A percentile compares a stretch with the other conserved stretches of the same genome.
Evolutionary conservation across 2,888 invertebrate genomes (phyloP).

Genomic region (Tenthredo livida): DNA sequence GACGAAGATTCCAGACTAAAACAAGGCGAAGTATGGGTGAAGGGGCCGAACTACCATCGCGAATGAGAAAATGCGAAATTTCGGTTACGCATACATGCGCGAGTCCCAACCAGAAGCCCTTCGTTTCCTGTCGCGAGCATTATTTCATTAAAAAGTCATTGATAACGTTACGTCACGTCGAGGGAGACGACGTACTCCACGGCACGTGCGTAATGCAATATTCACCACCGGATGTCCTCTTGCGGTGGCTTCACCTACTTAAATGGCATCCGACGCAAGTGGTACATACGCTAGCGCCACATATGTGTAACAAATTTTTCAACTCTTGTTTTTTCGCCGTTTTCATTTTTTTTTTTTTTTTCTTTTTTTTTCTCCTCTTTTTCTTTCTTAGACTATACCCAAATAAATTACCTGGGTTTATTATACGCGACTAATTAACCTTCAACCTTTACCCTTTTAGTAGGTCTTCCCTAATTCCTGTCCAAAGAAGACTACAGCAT

Average conservation of each 20-base stretch:
- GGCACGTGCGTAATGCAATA: slow-evolving; percentile 51
- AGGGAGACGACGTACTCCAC: slow-evolving; percentile 54
- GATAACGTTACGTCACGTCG: slow-evolving; percentile 60
- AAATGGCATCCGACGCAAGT: slow-evolving; percentile 34
- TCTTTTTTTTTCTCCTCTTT: not conserved
- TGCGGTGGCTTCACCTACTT: slow-evolving; percentile 50
- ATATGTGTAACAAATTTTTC: not conserved
- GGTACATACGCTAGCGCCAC: not conserved
- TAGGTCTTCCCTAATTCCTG: slow-evolving; percentile 16
- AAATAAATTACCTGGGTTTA: not conserved
- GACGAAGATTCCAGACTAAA: not conserved
- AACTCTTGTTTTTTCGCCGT: not conserved
- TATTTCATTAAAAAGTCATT: slow-evolving; percentile 70
- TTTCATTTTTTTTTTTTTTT: not conserved
- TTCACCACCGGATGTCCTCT: slow-evolving; percentile 49
- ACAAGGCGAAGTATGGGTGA: not conserved
- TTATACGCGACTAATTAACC: slow-evolving; percentile 32
- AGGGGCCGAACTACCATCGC: not conserved
- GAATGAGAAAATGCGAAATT: slow-evolving; percentile 25
- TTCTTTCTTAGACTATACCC: not conserved
- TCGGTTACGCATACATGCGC: not conserved
- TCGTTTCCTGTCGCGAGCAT: slow-evolving; percentile 69
- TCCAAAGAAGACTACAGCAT: slow-evolving; percentile 8
- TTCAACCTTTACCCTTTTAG: not conserved
- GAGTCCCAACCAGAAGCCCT: slow-evolving; percentile 54